These are phyloP conservation scores for Trachymyrmex septentrionalis DNA, from an alignment of 1,140 invertebrate species.

Conservation along the genomic window DNA sequence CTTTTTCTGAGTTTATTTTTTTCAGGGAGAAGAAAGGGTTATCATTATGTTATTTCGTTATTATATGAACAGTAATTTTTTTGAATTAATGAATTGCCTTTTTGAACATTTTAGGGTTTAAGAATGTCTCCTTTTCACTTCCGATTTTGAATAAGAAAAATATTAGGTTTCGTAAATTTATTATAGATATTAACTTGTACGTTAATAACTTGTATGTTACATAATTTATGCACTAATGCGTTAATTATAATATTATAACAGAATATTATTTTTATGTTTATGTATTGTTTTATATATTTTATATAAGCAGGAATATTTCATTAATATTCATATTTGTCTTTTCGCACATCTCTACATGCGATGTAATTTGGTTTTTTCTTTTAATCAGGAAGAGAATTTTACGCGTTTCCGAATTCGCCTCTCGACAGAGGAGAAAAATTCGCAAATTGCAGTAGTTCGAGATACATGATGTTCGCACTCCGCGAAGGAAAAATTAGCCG, in stretches of 20 bases:
- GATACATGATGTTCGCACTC: background rate
- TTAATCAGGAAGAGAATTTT: constrained; percentile 36
- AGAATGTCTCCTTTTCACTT: no score
- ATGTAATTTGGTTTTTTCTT: constrained; percentile 31
- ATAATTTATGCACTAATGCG: background rate
- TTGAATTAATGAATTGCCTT: no score
- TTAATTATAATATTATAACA: background rate
- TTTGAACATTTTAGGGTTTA: no score
- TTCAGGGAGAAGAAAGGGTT: no score
- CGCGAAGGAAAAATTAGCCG: constrained; percentile 42
- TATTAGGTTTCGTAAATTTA: no score
- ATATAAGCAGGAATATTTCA: background rate
- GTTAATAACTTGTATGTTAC: background rate
- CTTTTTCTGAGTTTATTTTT: no score
- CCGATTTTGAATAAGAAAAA: no score
- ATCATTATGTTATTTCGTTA: no score
- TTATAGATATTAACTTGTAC: background rate
- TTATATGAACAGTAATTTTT: no score
- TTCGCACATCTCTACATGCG: background rate
- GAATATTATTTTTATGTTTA: background rate
- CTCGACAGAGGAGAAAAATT: constrained; percentile 7
- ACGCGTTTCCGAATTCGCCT: background rate
- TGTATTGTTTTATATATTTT: background rate
- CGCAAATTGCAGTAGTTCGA: constrained; percentile 20
- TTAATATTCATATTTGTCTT: background rate